A percentile compares a stretch with the other conserved stretches of the same genome.
These are phyloP conservation scores for Apocheima hispidaria DNA, from an alignment of 2,888 invertebrate species.

Conservation along the genomic window DNA sequence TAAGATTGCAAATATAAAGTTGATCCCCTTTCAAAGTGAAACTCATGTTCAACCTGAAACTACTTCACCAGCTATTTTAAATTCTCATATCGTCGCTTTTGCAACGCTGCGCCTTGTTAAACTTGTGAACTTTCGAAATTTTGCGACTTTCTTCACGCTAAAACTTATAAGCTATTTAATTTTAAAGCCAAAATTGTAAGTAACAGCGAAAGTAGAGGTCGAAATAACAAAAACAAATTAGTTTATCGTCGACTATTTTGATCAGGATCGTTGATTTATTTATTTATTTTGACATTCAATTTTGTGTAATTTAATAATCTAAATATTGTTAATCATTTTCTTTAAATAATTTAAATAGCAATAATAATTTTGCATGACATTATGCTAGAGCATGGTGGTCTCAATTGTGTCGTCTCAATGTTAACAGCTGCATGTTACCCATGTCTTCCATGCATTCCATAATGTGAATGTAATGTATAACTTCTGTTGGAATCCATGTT, in stretches of 20 bases:
- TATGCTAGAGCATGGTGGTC: too few species aligned
- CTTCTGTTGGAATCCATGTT: too few species aligned
- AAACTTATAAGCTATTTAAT: background rate
- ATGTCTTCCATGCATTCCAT: too few species aligned
- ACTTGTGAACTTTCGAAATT: constrained; percentile 4
- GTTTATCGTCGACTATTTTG: background rate
- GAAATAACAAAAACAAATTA: background rate
- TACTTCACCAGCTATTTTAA: constrained; percentile 24
- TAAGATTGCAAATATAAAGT: constrained; percentile 1
- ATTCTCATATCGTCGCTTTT: constrained; percentile 17
- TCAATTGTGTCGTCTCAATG: too few species aligned
- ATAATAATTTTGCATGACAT: too few species aligned
- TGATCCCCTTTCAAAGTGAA: background rate
- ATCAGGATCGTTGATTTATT: too few species aligned
- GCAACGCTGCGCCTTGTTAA: constrained; percentile 18
- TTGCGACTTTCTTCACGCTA: constrained; percentile 2
- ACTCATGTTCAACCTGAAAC: constrained; percentile 18
- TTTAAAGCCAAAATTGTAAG: background rate
- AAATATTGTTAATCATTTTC: too few species aligned
- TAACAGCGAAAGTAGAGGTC: background rate
- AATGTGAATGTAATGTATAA: too few species aligned
- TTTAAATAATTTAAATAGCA: too few species aligned
- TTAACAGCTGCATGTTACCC: too few species aligned
- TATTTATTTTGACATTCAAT: too few species aligned
- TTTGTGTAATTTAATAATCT: too few species aligned